phyloP scores from a whole-genome alignment of 2,113 vertebrate species.

The Romanogobio albipinnatus region DNA sequence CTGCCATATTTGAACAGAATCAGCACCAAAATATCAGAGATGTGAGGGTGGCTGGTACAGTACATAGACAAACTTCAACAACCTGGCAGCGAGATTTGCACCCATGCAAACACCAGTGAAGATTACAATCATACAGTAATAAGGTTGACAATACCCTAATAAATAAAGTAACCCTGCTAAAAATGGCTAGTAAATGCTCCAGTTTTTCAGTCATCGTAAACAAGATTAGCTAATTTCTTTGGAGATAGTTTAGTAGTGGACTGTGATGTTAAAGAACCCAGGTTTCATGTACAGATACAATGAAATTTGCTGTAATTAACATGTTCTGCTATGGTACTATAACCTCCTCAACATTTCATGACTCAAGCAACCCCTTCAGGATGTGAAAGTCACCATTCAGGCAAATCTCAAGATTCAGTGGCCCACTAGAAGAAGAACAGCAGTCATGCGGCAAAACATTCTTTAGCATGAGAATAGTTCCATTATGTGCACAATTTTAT shows the following conservation, averaged over 20 bases:
- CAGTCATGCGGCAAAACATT: not conserved
- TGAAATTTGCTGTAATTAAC: not conserved
- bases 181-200: no score
- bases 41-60: no score
- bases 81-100: not conserved
- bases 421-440: not conserved
- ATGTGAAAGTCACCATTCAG: slow-evolving; percentile 3
- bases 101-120: not conserved
- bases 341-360: not conserved
- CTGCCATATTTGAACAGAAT: no score
- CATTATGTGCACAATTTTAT: not conserved
- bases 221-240: not conserved
- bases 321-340: not conserved
- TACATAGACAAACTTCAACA: no score
- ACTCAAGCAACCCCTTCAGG: not conserved
- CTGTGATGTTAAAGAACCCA: not conserved
- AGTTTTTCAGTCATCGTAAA: not conserved
- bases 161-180: not conserved
- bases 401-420: slow-evolving; percentile 3
- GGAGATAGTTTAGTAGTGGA: not conserved
- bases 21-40: no score
- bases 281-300: not conserved
- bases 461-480: not conserved
- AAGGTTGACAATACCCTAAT: not conserved
- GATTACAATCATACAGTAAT: not conserved